Evolutionary conservation across 2,797 vertebrate species (phyloP), one percentile per base, ranked within the genome.

Genomic region (Microctenopoma steveboyesi): DNA sequence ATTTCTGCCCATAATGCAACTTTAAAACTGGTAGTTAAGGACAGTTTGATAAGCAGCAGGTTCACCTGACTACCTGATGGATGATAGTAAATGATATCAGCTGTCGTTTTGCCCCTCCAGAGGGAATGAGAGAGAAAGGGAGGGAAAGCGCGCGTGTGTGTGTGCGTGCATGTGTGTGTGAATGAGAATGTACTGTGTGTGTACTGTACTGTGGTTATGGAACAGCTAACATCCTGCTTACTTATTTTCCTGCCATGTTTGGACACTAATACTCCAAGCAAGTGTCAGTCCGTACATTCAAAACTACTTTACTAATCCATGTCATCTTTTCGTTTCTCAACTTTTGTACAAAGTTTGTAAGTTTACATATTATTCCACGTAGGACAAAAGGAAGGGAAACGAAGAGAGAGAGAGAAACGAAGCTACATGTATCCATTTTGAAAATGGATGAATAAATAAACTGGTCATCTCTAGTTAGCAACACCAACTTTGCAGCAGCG

Each of bases 81-180:
- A n/a, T n/a, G 16, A 46, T 46, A 46, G 15, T 46, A 46, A 46
- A 46, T 46, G 5, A 7, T n/a, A 69, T 79, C 65, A 40, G 78
- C 69, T 80, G 71, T 80, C 51, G 70, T 95, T 93, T 95, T 67
- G 94, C 72, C 56, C 81, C 89, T 92, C 62, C 48, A 2, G 80
- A 94, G 91, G 88, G 92, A 91, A 92, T 54, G 51, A 80, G 62
- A 92, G 92, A 94, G 93, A 92, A 93, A 92, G 94, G 92, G 91
- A 93, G 52, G 55, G 70, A 62, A 69, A 65, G 76, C 63, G 70
- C 73, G 59, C 73, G 45, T 54, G 45, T 53, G 50, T 49, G 39
- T 54, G 65, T 43, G 22, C 22, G 62, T 63, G 64, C 3, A 13
- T 55, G 65, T 43, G 62, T 63, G 64, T 12, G 40, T 14, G 40